Evolutionary conservation across 2,888 invertebrate species (phyloP).

Genomic region (Blomia tropicalis): DNA sequence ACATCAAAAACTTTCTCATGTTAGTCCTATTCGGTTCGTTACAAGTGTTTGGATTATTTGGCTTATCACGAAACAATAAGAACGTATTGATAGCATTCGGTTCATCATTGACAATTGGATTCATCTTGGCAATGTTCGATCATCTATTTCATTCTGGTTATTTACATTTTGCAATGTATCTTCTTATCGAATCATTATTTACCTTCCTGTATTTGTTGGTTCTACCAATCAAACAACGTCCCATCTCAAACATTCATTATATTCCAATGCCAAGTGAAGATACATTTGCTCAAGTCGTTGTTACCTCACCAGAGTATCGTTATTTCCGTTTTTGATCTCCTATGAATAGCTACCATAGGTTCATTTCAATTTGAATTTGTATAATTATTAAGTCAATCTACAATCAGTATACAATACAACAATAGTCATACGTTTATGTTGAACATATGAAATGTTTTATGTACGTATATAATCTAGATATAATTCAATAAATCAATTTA

Average conservation of each 20-base stretch:
- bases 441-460: neutral
- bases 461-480: too few species aligned
- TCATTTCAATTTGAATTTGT: too few species aligned
- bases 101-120: neutral
- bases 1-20: neutral
- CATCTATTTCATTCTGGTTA: neutral
- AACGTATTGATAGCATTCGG: neutral
- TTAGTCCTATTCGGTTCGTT: neutral
- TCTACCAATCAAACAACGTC: neutral
- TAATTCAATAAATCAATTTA: too few species aligned
- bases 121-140: neutral
- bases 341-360: too few species aligned
- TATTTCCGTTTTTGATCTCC: slow-evolving; percentile 6
- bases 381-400: too few species aligned
- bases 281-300: neutral
- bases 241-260: slow-evolving; percentile 9
- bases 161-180: neutral
- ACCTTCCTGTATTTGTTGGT: neutral
- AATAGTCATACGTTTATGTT: neutral
- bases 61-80: neutral
- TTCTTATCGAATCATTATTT: neutral
- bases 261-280: slow-evolving; percentile 13
- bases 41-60: neutral
- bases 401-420: neutral
- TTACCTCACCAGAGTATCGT: neutral